Percentiles rank a stretch among this genome's conserved stretches.
phyloP scores from a whole-genome alignment of 2,888 invertebrate species.

The Drosophila lacicola region DNA sequence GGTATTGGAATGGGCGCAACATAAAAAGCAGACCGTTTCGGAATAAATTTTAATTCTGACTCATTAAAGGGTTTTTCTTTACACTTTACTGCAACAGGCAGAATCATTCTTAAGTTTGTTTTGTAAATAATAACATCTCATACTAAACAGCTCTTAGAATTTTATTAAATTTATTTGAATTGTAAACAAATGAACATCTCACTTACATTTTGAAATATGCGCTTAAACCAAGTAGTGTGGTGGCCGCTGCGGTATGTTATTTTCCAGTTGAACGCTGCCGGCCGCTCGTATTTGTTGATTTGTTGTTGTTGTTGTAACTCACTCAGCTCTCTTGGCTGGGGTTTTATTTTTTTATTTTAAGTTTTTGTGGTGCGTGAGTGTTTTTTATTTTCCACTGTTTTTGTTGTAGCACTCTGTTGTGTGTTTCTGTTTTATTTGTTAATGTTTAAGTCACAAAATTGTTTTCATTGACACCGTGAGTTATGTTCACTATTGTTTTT shows the following conservation, averaged over 20 bases:
- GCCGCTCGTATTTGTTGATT: too few species aligned
- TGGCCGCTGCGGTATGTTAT: neutral
- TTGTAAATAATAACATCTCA: too few species aligned
- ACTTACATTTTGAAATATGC: slow-evolving; percentile 1
- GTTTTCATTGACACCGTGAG: too few species aligned
- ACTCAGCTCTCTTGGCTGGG: neutral
- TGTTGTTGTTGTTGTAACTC: neutral
- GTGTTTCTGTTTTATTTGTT: too few species aligned
- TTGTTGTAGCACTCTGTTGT: too few species aligned
- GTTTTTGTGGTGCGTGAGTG: neutral
- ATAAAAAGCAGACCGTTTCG: too few species aligned
- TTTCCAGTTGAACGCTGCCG: neutral
- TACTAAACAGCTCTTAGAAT: neutral
- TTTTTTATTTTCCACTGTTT: too few species aligned
- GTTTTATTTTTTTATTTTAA: neutral
- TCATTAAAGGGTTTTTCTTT: neutral
- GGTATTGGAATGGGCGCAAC: too few species aligned
- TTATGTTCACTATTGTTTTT: too few species aligned
- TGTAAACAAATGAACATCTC: neutral
- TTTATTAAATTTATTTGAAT: slow-evolving; percentile 1
- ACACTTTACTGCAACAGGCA: slow-evolving; percentile 2
- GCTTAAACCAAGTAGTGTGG: neutral
- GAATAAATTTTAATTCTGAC: neutral
- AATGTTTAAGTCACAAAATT: too few species aligned
- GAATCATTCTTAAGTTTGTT: too few species aligned